Percentiles rank a stretch among this genome's conserved stretches.
phyloP scores from a whole-genome alignment of 2,113 vertebrate species.

The Rhinopithecus roxellana region DNA sequence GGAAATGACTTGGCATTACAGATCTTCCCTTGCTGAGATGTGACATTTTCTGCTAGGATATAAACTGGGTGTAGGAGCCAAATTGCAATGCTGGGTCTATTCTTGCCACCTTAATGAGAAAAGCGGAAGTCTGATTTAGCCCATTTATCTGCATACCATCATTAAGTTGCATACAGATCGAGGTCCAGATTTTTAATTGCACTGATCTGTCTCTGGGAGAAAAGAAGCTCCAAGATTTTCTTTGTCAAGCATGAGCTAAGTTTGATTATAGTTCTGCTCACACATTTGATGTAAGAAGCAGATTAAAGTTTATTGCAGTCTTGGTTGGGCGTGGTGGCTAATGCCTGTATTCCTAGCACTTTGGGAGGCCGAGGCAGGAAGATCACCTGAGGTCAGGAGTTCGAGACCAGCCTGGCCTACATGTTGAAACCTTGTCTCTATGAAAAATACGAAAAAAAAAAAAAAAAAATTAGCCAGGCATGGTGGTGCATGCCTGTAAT shows the following conservation, averaged over 20 bases:
- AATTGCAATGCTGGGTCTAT: neutral
- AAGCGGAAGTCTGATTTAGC: neutral
- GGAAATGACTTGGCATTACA: neutral
- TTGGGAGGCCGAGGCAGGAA: neutral
- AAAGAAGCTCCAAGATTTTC: neutral
- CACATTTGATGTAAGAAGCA: neutral
- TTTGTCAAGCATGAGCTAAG: neutral
- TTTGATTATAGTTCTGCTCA: slow-evolving; percentile 9
- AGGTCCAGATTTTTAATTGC: neutral
- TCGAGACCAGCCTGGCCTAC: neutral
- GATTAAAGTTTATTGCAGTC: neutral
- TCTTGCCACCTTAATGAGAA: neutral
- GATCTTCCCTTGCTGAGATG: slow-evolving; percentile 34
- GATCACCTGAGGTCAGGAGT: neutral
- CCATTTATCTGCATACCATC: neutral
- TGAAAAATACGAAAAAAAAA: neutral
- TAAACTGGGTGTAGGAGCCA: neutral
- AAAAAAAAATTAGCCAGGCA: neutral
- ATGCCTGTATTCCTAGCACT: neutral
- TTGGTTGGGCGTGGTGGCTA: neutral
- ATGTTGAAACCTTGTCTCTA: neutral
- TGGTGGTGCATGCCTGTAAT: neutral
- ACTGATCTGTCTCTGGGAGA: neutral
- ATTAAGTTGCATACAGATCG: neutral
- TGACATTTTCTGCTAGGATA: slow-evolving; percentile 1